Evolutionary conservation across 1,140 invertebrate species (phyloP).

Genomic region (Drosophila mayri): DNA sequence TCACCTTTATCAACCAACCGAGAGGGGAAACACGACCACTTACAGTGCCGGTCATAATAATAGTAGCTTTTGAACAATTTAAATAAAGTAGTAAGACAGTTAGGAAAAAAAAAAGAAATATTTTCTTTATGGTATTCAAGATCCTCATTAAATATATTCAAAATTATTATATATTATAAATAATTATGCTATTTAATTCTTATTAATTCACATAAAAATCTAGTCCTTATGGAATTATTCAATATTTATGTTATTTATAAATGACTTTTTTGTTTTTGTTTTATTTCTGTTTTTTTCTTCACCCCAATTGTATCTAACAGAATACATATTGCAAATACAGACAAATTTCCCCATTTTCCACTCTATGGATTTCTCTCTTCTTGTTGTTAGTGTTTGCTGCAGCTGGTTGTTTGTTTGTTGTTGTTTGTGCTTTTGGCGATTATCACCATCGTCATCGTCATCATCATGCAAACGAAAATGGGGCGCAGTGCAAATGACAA

Average conservation of each 20-base stretch:
- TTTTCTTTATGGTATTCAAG: too few relatives aligned
- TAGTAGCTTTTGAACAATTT: background rate
- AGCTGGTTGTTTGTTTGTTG: constrained; percentile 10
- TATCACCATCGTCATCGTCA: constrained; percentile 10
- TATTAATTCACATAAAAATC: too few relatives aligned
- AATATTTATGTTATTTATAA: background rate
- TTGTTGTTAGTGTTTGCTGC: background rate
- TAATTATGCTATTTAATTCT: too few relatives aligned
- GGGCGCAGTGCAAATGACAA: constrained; percentile 32
- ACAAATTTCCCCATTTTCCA: constrained; percentile 27
- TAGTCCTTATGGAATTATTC: background rate
- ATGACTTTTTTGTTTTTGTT: constrained; percentile 4
- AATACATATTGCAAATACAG: too few relatives aligned
- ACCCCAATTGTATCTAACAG: constrained; percentile 1
- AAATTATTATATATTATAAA: too few relatives aligned
- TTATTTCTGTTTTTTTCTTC: background rate
- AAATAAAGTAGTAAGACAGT: too few relatives aligned
- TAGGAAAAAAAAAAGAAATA: too few relatives aligned
- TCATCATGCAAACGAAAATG: constrained; percentile 29
- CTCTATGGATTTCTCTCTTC: constrained; percentile 3
- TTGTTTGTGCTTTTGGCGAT: constrained; percentile 27
- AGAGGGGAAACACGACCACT: background rate
- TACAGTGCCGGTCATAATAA: background rate
- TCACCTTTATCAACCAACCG: constrained; percentile 1
- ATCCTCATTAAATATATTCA: too few relatives aligned